Conservation (phyloP, 2,797 vertebrate species). For the Ataeniobius toweri region DNA sequence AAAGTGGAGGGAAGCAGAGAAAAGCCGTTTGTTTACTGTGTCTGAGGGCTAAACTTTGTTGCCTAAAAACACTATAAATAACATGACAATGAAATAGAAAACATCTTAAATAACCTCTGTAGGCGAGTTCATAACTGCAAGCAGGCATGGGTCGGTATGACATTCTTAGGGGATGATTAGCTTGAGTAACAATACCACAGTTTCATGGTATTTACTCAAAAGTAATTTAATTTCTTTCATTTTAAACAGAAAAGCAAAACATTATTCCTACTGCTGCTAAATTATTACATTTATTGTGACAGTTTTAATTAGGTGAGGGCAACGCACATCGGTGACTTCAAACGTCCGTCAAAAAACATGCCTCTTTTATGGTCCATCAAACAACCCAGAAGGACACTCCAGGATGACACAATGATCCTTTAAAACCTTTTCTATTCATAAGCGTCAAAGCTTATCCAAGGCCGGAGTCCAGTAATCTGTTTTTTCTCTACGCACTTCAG, state of each 20-base stretch:
- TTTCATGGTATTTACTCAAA: background rate
- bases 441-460: background rate
- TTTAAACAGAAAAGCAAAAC: background rate
- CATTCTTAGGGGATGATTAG: background rate
- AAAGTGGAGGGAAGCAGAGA: conserved; percentile 65
- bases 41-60: conserved; percentile 79
- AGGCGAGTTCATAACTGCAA: conserved; percentile 45
- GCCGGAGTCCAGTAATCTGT: background rate
- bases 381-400: background rate
- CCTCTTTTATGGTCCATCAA: background rate
- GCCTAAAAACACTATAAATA: conserved; percentile 87
- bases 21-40: conserved; percentile 77
- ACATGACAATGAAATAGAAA: conserved; percentile 53
- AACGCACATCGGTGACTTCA: background rate
- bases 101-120: conserved; percentile 47
- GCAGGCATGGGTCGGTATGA: conserved; percentile 8
- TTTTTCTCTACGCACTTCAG: background rate
- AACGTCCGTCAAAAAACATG: background rate
- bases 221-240: background rate
- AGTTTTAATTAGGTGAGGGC: background rate
- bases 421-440: background rate
- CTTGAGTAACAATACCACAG: background rate
- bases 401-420: background rate
- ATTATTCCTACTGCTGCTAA: background rate
- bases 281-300: background rate